Evolutionary conservation across 2,113 vertebrate species (phyloP).

Genomic region (Bostrychus sinensis): DNA sequence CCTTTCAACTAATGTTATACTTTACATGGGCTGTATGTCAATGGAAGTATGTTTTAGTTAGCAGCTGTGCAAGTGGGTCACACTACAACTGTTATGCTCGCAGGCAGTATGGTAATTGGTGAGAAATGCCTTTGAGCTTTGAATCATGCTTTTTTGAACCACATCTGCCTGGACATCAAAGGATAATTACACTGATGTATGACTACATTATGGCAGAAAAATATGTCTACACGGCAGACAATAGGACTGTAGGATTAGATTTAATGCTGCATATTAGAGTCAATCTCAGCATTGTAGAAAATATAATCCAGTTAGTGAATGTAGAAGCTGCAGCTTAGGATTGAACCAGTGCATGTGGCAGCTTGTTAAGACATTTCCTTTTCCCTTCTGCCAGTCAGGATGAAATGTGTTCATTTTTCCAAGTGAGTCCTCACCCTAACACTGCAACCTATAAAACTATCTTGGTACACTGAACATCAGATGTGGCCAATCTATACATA

Average conservation of each 20-base stretch:
- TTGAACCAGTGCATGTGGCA: conserved; percentile 11
- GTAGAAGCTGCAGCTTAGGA: conserved; percentile 34
- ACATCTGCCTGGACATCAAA: conserved; percentile 20
- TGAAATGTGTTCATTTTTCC: conserved; percentile 4
- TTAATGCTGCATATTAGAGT: conserved; percentile 61
- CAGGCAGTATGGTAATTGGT: conserved; percentile 19
- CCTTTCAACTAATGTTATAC: not conserved
- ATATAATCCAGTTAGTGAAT: conserved; percentile 72
- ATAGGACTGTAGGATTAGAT: conserved; percentile 64
- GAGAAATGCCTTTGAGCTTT: conserved; percentile 25
- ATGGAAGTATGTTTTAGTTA: conserved; percentile 8
- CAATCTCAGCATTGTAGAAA: conserved; percentile 64
- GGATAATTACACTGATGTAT: conserved; percentile 8
- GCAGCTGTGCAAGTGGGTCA: conserved; percentile 57
- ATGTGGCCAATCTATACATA: conserved; percentile 23
- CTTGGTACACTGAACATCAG: conserved; percentile 26
- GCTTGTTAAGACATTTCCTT: conserved; percentile 46
- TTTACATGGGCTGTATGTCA: conserved; percentile 7
- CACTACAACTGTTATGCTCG: conserved; percentile 25
- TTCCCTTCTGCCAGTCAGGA: conserved; percentile 5
- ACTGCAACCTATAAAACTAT: not conserved
- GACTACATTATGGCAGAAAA: not conserved
- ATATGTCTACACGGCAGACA: conserved; percentile 21
- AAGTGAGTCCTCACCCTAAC: conserved; percentile 2
- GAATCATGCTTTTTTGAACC: conserved; percentile 9